A percentile compares a stretch with the other conserved stretches of the same genome.
These are phyloP conservation scores for Simalia tracyae DNA, from an alignment of 2,797 vertebrate species.

Conservation along the genomic window DNA sequence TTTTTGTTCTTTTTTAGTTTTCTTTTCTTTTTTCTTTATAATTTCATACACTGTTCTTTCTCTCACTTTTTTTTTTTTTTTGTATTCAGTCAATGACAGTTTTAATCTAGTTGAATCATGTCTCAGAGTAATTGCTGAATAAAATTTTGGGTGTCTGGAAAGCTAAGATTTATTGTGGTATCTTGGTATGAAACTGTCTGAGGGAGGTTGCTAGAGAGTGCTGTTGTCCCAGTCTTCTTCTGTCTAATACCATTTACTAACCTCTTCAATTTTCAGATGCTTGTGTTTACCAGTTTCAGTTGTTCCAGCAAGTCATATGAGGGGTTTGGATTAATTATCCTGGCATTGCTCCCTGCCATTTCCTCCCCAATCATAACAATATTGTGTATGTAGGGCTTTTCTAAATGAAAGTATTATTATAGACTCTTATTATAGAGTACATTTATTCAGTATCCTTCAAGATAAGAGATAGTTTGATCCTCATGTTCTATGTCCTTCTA, in stretches of 20 bases:
- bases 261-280: background rate
- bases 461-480: background rate
- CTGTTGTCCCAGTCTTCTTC: background rate
- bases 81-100: background rate
- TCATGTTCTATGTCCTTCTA: background rate
- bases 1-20: background rate
- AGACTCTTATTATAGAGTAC: background rate
- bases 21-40: background rate
- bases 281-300: background rate
- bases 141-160: background rate
- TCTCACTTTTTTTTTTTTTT: background rate
- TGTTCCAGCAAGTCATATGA: background rate
- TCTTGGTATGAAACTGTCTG: background rate
- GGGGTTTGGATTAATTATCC: constrained; percentile 16
- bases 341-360: background rate
- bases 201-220: background rate
- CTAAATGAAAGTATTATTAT: background rate
- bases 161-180: background rate
- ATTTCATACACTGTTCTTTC: background rate
- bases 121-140: background rate
- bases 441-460: background rate
- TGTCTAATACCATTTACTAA: background rate
- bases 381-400: background rate
- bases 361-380: background rate
- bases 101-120: background rate